Base-by-base conservation (phyloP, 2,888 invertebrate species). In the Tipula vernalis region DNA sequence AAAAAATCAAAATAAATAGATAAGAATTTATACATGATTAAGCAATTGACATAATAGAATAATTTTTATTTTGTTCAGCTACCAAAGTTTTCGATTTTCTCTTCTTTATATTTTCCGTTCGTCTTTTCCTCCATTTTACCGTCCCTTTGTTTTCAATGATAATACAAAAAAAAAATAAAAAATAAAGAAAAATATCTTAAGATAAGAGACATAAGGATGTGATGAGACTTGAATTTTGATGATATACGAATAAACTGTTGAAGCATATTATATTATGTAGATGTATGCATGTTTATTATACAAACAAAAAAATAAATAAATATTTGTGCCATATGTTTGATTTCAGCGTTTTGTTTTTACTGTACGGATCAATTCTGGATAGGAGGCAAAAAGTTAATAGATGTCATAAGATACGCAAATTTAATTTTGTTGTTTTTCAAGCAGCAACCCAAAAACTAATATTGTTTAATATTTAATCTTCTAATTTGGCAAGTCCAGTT, bases 1-100 rank as follows among this genome's bases (percentile, higher is more conserved):
- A 28, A 28, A 28, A 71, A 71, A 71, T 71, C 71, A 28, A 71
- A 71, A 71, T 71, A 71, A 71, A 71, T 71, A 71, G 71, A 71
- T 71, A 71, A 71, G 71, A 71, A 71, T 71, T 71, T 71, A 71
- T 71, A 71, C 71, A 71, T 71, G 71, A 71, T 71, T 71, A 71
- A 71, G 71, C 71, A 71, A 71, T 71, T 71, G 71, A 71, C 71
- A 71, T 71, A 71, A 71, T 71, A 71, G 18, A 28, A 71, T 71
- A 28, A 28, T 28, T 57, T 57, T 13, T 47, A 8, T 41, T 41
- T 41, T 41, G 41, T 41, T 41, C 41, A 41, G 41, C 41, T 41
- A 41, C 47, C 3, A 47, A 8, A 47, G 6, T 47, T 51, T n/a
- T 15, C 51, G 51, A 51, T 51, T 51, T 51, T 71, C 28, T 13